phyloP scores from a whole-genome alignment of 2,113 vertebrate species.

The Phyllostomus hastatus region DNA sequence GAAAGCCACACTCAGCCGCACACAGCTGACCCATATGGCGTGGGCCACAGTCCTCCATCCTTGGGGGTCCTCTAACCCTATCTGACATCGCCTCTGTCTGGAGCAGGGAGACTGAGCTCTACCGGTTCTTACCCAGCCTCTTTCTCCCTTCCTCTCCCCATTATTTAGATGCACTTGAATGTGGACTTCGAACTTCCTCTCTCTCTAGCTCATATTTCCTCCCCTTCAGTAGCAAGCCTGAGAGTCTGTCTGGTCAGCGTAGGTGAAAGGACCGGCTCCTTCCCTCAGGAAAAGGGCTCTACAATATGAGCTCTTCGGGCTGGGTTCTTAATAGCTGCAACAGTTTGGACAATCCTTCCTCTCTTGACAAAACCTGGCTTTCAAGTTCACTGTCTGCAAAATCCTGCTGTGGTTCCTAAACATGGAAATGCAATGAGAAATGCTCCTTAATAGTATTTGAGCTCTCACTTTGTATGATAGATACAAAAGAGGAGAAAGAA shows the following conservation, averaged over 20 bases:
- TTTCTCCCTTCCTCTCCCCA: not conserved
- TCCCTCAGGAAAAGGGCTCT: not conserved
- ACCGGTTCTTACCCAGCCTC: accelerated
- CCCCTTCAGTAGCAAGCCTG: not conserved
- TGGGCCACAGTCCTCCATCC: not conserved
- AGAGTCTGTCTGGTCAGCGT: too few relatives aligned
- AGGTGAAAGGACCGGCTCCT: not conserved
- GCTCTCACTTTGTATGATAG: not conserved
- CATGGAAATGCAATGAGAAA: not conserved
- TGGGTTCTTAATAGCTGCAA: not conserved
- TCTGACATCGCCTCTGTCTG: not conserved
- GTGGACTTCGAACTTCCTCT: not conserved
- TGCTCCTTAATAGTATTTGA: not conserved
- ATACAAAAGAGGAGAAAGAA: not conserved
- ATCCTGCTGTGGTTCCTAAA: not conserved
- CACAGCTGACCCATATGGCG: not conserved
- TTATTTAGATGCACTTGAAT: not conserved
- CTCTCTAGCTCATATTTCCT: not conserved
- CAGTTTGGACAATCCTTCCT: not conserved
- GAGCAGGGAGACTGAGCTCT: not conserved
- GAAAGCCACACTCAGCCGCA: not conserved
- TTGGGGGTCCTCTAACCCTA: not conserved
- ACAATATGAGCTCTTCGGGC: not conserved
- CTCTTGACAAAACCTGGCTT: not conserved
- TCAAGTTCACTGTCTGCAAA: not conserved